These are phyloP conservation scores for Pseudorhiza aurosa DNA, from an alignment of 30 jellyfish, hydroid and myxozoan genomes.

Conservation along the genomic window DNA sequence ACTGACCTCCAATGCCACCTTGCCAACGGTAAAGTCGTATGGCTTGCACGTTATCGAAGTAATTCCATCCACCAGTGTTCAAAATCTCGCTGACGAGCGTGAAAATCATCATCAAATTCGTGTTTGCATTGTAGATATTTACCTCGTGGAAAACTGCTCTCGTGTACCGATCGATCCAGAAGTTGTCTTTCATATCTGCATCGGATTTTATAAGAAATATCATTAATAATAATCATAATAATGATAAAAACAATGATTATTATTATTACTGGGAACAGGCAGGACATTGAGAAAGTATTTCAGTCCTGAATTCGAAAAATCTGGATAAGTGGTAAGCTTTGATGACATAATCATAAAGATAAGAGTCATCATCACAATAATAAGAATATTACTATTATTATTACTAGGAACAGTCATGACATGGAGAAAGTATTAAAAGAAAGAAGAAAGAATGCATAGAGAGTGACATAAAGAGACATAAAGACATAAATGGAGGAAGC, in stretches of 20 bases:
- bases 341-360: too few species aligned
- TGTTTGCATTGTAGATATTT: constrained; percentile 91
- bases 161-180: constrained; percentile 95
- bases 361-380: too few species aligned
- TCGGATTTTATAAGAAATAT: too few species aligned
- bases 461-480: too few species aligned
- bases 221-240: too few species aligned
- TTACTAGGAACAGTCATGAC: too few species aligned
- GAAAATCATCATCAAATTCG: constrained; percentile 86
- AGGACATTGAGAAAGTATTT: neutral
- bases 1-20: constrained; percentile 83
- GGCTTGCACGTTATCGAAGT: constrained; percentile 81
- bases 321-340: too few species aligned
- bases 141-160: constrained; percentile 84
- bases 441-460: too few species aligned
- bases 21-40: constrained; percentile 85
- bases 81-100: constrained; percentile 84
- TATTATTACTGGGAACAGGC: neutral
- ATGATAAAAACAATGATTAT: neutral
- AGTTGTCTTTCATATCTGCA: constrained; percentile 71
- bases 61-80: constrained; percentile 93
- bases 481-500: too few species aligned
- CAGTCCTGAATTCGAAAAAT: too few species aligned
- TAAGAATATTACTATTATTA: too few species aligned
- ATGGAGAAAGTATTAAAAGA: too few species aligned